Conservation (phyloP, 2,888 invertebrate species). For the Ophion ellenae region DNA sequence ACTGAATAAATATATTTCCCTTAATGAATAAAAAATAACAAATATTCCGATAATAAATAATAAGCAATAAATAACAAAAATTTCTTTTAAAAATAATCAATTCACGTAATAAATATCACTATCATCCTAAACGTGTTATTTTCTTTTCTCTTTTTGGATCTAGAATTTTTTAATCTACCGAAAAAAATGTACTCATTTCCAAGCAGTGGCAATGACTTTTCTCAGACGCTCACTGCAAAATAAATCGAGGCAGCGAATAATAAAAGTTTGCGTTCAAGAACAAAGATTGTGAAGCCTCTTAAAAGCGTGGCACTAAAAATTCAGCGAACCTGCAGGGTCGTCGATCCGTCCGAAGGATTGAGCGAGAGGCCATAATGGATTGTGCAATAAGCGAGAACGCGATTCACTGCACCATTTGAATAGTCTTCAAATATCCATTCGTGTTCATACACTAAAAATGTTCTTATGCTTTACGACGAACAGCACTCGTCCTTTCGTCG, state of each 20-base stretch:
- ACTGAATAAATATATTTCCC: no score
- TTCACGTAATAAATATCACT: no score
- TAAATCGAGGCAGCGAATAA: slow-evolving; percentile 21
- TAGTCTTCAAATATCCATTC: slow-evolving; percentile 21
- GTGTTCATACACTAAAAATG: slow-evolving; percentile 1
- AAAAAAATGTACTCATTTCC: not conserved
- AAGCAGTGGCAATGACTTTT: not conserved
- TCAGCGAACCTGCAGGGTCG: slow-evolving; percentile 32
- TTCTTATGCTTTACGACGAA: slow-evolving; percentile 3
- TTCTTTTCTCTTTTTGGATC: no score
- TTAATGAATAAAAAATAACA: no score
- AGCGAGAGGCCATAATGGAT: slow-evolving; percentile 5
- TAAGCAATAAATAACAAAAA: no score
- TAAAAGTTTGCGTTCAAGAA: slow-evolving; percentile 7
- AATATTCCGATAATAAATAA: no score
- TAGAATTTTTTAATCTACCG: no score
- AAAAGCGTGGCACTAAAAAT: slow-evolving; percentile 44
- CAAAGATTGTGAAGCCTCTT: slow-evolving; percentile 34
- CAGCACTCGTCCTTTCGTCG: no score
- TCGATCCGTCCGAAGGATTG: slow-evolving; percentile 26
- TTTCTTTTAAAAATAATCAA: no score
- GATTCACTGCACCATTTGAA: slow-evolving; percentile 38
- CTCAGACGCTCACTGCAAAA: not conserved
- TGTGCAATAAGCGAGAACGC: slow-evolving; percentile 27
- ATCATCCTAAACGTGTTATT: no score